phyloP scores from a whole-genome alignment of 2,113 vertebrate genomes.

The Podarcis raffonei region DNA sequence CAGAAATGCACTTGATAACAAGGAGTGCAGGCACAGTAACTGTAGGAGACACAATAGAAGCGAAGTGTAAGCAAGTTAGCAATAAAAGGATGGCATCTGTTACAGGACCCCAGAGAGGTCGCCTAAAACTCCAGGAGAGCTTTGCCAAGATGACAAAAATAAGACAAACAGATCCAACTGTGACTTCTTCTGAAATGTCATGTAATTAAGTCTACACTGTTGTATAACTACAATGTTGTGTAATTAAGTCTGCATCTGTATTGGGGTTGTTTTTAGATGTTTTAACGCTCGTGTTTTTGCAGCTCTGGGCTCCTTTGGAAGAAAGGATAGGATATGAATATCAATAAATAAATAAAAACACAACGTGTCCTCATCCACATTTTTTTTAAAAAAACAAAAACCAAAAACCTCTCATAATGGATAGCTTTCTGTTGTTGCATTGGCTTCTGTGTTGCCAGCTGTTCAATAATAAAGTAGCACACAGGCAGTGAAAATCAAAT shows the following conservation, averaged over 20 bases:
- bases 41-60: not conserved
- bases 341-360: not conserved
- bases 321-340: no score
- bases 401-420: not conserved
- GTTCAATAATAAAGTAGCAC: not conserved
- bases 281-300: no score
- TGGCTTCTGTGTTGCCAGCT: not conserved
- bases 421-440: not conserved
- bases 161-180: not conserved
- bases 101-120: not conserved
- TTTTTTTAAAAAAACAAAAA: no score
- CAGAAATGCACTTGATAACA: slow-evolving; percentile 27
- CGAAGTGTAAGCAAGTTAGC: not conserved
- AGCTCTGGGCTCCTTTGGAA: no score
- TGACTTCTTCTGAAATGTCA: not conserved
- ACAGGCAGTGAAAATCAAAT: not conserved
- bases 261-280: no score
- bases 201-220: not conserved
- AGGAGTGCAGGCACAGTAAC: not conserved
- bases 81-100: slow-evolving; percentile 1
- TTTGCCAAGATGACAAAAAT: slow-evolving; percentile 4
- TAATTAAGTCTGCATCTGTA: no score
- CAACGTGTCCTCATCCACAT: not conserved
- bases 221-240: no score
- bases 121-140: not conserved